Percentiles rank a stretch among this genome's conserved stretches.
Conservation (phyloP, 2,113 vertebrate species). For the Climacteris rufus region DNA sequence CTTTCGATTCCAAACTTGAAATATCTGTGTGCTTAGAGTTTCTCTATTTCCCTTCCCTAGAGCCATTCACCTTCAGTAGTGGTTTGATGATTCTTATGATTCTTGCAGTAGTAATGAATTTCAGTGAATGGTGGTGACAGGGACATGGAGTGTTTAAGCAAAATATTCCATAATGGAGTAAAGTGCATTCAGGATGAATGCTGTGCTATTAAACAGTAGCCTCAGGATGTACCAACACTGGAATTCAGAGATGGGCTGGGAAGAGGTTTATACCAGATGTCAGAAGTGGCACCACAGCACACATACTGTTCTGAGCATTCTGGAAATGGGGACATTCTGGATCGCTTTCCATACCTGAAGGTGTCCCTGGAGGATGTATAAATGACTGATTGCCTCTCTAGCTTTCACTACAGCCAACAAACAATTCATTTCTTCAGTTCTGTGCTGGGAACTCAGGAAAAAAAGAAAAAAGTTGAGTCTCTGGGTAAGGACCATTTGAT, state of each 20-base stretch:
- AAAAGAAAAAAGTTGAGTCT: neutral
- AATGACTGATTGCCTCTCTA: neutral
- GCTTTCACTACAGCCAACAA: neutral
- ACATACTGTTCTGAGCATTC: neutral
- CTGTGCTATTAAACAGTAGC: neutral
- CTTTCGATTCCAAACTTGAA: neutral
- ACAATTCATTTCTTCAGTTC: neutral
- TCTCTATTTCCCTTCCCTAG: neutral
- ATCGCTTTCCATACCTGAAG: neutral
- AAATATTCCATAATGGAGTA: neutral
- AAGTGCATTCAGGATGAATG: neutral
- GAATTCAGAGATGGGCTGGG: neutral
- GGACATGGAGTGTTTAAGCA: neutral
- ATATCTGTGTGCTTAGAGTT: neutral
- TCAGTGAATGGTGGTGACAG: neutral
- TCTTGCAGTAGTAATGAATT: neutral
- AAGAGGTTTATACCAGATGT: neutral
- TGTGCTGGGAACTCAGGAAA: neutral
- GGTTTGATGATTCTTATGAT: neutral
- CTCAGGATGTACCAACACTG: neutral
- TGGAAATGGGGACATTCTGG: neutral
- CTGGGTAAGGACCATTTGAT: neutral
- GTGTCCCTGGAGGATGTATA: neutral
- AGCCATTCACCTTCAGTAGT: neutral
- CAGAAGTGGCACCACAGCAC: neutral